Evolutionary conservation across 2,888 invertebrate species (phyloP).

Genomic region (Pemphredon lugubris): DNA sequence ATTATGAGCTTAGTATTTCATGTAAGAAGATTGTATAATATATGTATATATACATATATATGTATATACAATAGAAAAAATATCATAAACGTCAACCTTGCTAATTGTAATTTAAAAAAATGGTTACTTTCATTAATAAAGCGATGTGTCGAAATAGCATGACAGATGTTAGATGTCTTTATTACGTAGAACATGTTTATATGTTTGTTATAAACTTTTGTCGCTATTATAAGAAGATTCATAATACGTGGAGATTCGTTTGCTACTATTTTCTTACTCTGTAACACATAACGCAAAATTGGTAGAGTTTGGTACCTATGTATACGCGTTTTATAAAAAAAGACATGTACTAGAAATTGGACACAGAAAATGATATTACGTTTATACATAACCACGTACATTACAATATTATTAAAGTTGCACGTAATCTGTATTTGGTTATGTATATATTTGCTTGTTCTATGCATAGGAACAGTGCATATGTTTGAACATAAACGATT

Average conservation of each 20-base stretch:
- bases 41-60: conserved; percentile 1
- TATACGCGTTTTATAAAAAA: neutral
- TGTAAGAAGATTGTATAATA: conserved; percentile 5
- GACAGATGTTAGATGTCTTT: conserved; percentile 3
- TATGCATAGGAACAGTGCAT: conserved; percentile 1
- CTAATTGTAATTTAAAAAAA: neutral
- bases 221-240: conserved; percentile 1
- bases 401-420: conserved; percentile 4
- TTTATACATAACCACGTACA: conserved; percentile 15
- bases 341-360: neutral
- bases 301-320: neutral
- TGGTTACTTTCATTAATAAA: conserved; percentile 1
- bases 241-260: neutral
- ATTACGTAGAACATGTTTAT: conserved; percentile 13
- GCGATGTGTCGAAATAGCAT: neutral
- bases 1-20: neutral
- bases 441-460: conserved; percentile 5
- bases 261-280: neutral
- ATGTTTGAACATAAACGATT: neutral
- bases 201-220: conserved; percentile 10
- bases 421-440: conserved; percentile 24
- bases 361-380: neutral
- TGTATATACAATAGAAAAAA: neutral
- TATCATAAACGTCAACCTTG: conserved; percentile 2
- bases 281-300: conserved; percentile 5